Base-by-base conservation (phyloP, 2,113 vertebrate species). In the Pagrus major region DNA sequence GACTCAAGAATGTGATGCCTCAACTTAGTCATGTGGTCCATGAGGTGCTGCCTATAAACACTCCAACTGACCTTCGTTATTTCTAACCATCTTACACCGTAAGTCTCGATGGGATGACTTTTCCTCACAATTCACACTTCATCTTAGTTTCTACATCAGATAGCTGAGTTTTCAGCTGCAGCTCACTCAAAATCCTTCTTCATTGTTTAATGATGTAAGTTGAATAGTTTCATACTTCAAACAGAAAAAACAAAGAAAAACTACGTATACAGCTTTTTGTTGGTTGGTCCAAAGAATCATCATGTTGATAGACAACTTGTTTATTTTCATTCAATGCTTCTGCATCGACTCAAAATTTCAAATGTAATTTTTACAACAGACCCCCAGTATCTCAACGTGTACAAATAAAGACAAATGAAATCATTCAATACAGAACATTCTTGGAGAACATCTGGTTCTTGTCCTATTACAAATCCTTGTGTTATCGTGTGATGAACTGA, bases 1-100 rank as follows among this genome's bases (percentile, higher is more conserved):
- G 76, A 88, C 86, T 86, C 35, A 64, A 78, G 27, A 47, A 47
- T 54, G 47, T 80, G 67, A 88, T 65, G 54, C 23, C 29, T 54
- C 21, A 59, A 27, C 10, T 7, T 33, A 51, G 18, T 21, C 35
- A 33, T 55, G 9, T 29, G 63, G 35, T 35, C n/a, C n/a, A 20
- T 5, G 5, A 64, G 42, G 41, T 33, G 35, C 64, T 63, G 29
- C 55, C 46, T 42, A 15, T 60, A 31, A 60, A 47, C 12, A 44
- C 76, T 39, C 27, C 20, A 60, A 2, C 5, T 35, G 4, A 46
- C 49, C 21, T 44, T 49, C n/a, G n/a, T n/a, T n/a, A n/a, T n/a
- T n/a, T n/a, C n/a, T n/a, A n/a, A n/a, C n/a, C n/a, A n/a, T n/a
- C n/a, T n/a, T 5, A 20, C 39, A 42, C 44, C 37, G 35, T 27